Evolutionary conservation across 2,888 invertebrate genomes (phyloP), one percentile per base, ranked within the genome.

Genomic region (Agelastica alni): DNA sequence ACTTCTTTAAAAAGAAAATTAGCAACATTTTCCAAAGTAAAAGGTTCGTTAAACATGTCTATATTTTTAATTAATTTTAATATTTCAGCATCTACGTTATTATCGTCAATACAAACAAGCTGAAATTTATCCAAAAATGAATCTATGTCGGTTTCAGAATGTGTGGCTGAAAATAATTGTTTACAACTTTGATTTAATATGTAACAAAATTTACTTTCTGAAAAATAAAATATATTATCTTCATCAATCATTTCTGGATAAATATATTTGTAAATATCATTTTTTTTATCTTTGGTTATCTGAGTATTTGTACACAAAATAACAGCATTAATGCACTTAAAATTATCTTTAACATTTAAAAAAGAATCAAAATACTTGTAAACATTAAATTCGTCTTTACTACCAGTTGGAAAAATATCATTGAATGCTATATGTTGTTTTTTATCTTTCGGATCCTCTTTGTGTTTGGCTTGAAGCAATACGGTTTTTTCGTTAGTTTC

Each of bases 391-490:
- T 41, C 41, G 13, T 41, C 10, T 12, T 12, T 12, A 2, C 20
- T 41, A 7, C 22, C 20, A 10, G 20, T 1, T 4, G 32, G 32
- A 13, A 32, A 32, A 12, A 32, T 13, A 7, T 32, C 32, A 9
- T 32, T 32, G 32, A 5, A 14, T 5, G 32, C 14, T 6, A 32
- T 32, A 6, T 14, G 13, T 2, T 5, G 12, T 9, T 32, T 32
- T 13, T 14, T 14, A 14, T 31, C 31, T 31, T 31, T 6, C 2
- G 32, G 20, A 7, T 41, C 26, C 10, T 20, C 26, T 41, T 26
- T 41, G n/a, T 41, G 41, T 41, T 41, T 41, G 5, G 41, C 13
- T 26, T 41, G 41, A 2, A 41, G 22, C 7, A 41, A 26, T n/a
- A 41, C 14, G 9, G 41, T 26, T 2, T 3, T 26, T 41, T 10